These are phyloP conservation scores for Chaetorhynchus papuensis DNA, from an alignment of 2,113 vertebrate species.

Conservation along the genomic window DNA sequence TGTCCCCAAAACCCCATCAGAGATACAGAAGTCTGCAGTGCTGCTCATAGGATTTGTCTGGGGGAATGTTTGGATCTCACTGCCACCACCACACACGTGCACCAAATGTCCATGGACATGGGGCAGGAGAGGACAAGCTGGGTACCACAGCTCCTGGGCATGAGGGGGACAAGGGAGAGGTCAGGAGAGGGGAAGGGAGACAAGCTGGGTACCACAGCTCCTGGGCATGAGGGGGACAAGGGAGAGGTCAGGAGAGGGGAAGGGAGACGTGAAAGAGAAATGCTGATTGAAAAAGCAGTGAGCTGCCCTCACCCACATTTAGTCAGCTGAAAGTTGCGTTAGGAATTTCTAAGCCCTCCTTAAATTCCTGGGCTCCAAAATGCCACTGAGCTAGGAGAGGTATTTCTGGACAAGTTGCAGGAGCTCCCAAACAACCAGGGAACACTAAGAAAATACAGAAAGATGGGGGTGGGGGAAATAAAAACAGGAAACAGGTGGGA, in stretches of 20 bases:
- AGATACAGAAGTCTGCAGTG: not conserved
- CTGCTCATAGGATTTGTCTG: not conserved
- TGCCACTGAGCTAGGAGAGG: not conserved
- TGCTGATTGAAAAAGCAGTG: rapidly evolving
- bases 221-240: not conserved
- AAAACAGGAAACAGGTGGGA: conserved; percentile 63
- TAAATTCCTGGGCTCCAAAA: conserved; percentile 25
- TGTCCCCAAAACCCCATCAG: not conserved
- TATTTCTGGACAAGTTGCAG: conserved; percentile 60
- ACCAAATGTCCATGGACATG: not conserved
- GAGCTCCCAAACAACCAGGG: conserved; percentile 41
- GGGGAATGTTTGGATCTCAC: not conserved
- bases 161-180: not conserved
- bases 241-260: not conserved
- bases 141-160: not conserved
- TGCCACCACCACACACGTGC: not conserved
- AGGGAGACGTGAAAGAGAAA: not conserved
- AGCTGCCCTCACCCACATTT: not conserved
- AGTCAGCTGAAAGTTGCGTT: not conserved
- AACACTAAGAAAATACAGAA: conserved; percentile 27
- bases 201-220: not conserved
- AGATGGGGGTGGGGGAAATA: conserved; percentile 29
- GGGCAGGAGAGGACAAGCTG: not conserved
- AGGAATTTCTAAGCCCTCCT: conserved; percentile 35
- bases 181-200: not conserved